Conservation (phyloP, 2,888 invertebrate genomes). For the Clepsis dumicolana region DNA sequence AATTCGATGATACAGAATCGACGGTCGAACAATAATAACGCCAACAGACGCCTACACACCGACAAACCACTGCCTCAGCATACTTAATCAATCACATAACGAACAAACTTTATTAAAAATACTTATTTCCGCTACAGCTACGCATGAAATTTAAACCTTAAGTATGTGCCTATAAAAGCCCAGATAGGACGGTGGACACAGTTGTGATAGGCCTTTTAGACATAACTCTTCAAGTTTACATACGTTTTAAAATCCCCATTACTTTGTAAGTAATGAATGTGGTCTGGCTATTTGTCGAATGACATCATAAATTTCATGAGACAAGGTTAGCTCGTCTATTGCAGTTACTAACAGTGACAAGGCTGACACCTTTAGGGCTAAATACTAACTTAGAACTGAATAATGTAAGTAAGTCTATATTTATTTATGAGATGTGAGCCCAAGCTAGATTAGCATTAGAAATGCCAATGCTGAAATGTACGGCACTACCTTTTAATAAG, state of each 20-base stretch:
- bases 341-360: neutral
- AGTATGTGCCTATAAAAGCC: neutral
- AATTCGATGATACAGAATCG: neutral
- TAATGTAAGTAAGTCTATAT: neutral
- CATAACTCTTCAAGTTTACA: neutral
- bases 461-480: neutral
- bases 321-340: constrained; percentile 59
- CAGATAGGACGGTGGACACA: neutral
- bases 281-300: constrained; percentile 58
- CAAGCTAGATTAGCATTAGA: neutral
- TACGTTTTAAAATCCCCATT: constrained; percentile 14
- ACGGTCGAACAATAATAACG: neutral
- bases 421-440: neutral
- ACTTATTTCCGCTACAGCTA: neutral
- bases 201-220: neutral
- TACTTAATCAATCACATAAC: neutral
- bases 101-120: neutral
- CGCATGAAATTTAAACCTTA: neutral
- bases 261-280: constrained; percentile 50
- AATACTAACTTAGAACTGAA: neutral
- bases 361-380: constrained; percentile 14
- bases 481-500: neutral
- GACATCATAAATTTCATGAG: constrained; percentile 60
- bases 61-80: constrained; percentile 5
- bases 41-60: constrained; percentile 14